A percentile compares a stretch with the other conserved stretches of the same genome.
Evolutionary conservation across 2,113 vertebrate species (phyloP).

Genomic region (Oncorhynchus gorbuscha): DNA sequence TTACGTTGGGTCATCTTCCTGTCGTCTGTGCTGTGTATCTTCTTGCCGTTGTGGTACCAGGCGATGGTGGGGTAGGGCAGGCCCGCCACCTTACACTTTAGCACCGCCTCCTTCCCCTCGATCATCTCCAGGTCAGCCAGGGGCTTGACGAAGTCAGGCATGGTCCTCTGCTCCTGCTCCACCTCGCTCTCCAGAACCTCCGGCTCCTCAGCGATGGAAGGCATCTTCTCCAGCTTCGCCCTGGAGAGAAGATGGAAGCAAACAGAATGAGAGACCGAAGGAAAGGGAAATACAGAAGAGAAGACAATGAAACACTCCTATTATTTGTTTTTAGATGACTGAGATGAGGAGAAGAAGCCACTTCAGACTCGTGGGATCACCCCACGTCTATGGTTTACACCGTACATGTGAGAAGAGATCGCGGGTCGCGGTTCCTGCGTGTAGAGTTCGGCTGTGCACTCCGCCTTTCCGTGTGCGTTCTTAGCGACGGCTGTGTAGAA

Average conservation of each 20-base stretch:
- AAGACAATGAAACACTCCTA: neutral
- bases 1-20: conserved; percentile 91
- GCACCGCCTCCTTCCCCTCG: conserved; percentile 83
- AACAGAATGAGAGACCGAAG: neutral
- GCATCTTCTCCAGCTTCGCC: conserved; percentile 96
- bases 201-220: conserved; percentile 92
- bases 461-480: conserved; percentile 79
- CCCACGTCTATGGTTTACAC: neutral
- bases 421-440: conserved; percentile 85
- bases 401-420: conserved; percentile 84
- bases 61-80: conserved; percentile 91
- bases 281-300: no score
- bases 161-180: conserved; percentile 86
- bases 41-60: conserved; percentile 92
- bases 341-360: no score
- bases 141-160: conserved; percentile 90
- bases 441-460: conserved; percentile 87
- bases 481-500: conserved; percentile 80
- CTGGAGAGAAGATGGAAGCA: conserved; percentile 56
- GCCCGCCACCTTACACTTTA: conserved; percentile 88
- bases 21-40: conserved; percentile 86
- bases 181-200: conserved; percentile 82
- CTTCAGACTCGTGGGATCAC: neutral
- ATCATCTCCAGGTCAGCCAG: conserved; percentile 88
- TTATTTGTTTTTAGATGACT: neutral